These are phyloP conservation scores for Galemys pyrenaicus DNA, from an alignment of 2,113 vertebrate species.

Conservation along the genomic window DNA sequence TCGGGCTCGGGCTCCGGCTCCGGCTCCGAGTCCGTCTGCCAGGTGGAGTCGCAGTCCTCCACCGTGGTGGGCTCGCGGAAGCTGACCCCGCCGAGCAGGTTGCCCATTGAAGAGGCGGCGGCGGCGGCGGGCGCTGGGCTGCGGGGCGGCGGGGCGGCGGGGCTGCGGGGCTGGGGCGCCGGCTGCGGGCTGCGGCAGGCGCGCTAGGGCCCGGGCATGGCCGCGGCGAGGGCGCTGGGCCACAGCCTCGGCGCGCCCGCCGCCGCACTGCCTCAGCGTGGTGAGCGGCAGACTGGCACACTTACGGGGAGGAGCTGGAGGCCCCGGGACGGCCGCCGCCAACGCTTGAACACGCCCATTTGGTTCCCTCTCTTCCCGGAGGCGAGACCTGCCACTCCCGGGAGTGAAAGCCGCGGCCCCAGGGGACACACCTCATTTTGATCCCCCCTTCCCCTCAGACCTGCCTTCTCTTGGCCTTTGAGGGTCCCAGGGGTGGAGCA, in stretches of 20 bases:
- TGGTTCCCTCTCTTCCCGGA: constrained; percentile 23
- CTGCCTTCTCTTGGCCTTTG: background rate
- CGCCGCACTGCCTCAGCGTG: constrained; percentile 72
- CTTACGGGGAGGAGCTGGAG: constrained; percentile 79
- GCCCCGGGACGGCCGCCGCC: constrained; percentile 59
- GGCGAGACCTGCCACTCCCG: background rate
- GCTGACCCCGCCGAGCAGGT: constrained; percentile 84
- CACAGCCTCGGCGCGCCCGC: constrained; percentile 58
- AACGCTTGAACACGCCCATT: constrained; percentile 49
- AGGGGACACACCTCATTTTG: background rate
- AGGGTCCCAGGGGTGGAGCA: background rate
- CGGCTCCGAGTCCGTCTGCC: constrained; percentile 86
- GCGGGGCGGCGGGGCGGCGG: constrained; percentile 36
- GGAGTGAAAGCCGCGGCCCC: background rate
- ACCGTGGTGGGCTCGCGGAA: constrained; percentile 86
- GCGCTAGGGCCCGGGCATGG: constrained; percentile 67
- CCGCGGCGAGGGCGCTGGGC: constrained; percentile 66
- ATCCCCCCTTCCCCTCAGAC: background rate
- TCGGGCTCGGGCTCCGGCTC: constrained; percentile 71
- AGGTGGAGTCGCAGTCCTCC: constrained; percentile 87
- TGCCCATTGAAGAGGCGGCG: constrained; percentile 82
- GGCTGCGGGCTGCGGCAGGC: constrained; percentile 38
- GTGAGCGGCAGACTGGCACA: constrained; percentile 63
- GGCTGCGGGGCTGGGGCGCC: background rate
- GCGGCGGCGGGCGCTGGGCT: constrained; percentile 34